Conservation (phyloP, 2,797 vertebrate species). For the Myotis vivesi region DNA sequence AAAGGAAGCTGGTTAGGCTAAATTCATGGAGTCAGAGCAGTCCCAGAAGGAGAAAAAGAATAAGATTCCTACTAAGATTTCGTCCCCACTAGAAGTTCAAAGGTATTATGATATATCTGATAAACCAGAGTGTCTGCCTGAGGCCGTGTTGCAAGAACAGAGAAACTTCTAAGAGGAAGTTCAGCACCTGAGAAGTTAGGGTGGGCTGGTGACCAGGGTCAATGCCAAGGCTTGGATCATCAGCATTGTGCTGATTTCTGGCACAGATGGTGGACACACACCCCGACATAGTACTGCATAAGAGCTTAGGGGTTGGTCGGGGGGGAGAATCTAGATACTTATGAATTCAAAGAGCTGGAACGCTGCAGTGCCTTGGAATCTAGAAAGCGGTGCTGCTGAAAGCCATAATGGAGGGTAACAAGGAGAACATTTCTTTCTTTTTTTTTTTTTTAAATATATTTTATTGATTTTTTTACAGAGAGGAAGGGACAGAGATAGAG, state of each 20-base stretch:
- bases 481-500: too few species aligned
- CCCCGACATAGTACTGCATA: rapidly evolving
- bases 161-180: neutral
- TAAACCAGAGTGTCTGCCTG: neutral
- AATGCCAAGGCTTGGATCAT: neutral
- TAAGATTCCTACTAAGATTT: neutral
- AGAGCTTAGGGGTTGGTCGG: neutral
- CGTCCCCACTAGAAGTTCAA: neutral
- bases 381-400: neutral
- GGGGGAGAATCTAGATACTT: neutral
- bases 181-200: too few species aligned
- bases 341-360: neutral
- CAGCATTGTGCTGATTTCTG: neutral
- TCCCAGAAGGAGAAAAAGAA: neutral
- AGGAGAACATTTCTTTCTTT: neutral
- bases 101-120: neutral
- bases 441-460: too few species aligned
- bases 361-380: neutral
- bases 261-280: neutral
- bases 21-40: neutral
- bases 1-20: neutral
- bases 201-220: neutral
- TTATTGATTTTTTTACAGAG: too few species aligned
- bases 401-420: neutral
- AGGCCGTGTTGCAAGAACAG: neutral